Conservation (phyloP, 2,797 vertebrate species). For the Potorous gilbertii region DNA sequence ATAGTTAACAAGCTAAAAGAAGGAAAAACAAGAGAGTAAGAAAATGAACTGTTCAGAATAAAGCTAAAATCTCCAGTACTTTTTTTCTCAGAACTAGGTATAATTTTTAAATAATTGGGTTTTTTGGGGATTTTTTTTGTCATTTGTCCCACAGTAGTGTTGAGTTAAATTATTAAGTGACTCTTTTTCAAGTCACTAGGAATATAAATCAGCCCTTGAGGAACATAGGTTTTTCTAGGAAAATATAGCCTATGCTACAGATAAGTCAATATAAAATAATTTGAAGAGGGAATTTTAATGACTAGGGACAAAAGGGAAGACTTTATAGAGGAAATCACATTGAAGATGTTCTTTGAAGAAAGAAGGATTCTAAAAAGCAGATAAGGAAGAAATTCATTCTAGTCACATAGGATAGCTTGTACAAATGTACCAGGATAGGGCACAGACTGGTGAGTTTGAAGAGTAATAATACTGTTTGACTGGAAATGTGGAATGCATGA, state of each 20-base stretch:
- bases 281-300: not conserved
- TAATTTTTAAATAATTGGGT: not conserved
- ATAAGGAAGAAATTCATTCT: not conserved
- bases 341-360: not conserved
- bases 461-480: not conserved
- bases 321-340: not conserved
- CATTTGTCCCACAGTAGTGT: not conserved
- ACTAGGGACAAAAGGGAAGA: not conserved
- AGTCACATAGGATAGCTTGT: not conserved
- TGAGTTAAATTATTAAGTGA: not conserved
- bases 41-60: constrained; percentile 31
- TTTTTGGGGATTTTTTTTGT: not conserved
- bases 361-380: not conserved
- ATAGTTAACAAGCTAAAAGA: constrained; percentile 28
- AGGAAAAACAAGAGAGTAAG: not conserved
- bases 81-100: not conserved
- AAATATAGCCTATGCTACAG: not conserved
- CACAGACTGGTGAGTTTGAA: not conserved
- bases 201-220: not conserved
- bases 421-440: not conserved
- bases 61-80: constrained; percentile 37
- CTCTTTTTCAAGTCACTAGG: too few relatives aligned
- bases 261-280: not conserved
- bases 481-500: not conserved
- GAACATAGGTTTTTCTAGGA: not conserved